These are phyloP conservation scores for Grammomys dolichurus DNA, from an alignment of 2,113 vertebrate species.

Conservation along the genomic window DNA sequence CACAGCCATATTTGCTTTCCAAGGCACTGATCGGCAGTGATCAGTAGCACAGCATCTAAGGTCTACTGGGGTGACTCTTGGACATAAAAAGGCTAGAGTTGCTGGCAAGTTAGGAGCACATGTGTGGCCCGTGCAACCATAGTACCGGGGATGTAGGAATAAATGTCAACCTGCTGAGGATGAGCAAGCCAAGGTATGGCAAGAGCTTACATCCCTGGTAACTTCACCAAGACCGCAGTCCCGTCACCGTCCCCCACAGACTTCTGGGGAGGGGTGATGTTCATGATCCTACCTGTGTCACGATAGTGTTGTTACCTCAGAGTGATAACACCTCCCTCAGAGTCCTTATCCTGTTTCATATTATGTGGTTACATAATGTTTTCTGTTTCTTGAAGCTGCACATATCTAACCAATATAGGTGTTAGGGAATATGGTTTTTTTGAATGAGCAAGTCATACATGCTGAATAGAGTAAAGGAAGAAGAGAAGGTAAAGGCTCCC, in stretches of 20 bases:
- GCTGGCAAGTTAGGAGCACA: background rate
- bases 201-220: background rate
- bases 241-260: background rate
- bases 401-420: background rate
- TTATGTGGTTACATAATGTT: background rate
- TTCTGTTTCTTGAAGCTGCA: background rate
- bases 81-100: background rate
- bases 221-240: background rate
- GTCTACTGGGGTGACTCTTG: background rate
- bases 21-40: background rate
- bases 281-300: background rate
- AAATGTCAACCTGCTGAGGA: background rate
- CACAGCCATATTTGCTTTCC: background rate
- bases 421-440: background rate
- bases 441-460: background rate
- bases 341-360: background rate
- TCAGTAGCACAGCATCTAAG: background rate
- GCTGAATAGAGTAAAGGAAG: background rate
- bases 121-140: background rate
- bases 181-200: background rate
- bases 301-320: background rate
- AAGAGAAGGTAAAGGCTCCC: background rate
- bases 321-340: background rate
- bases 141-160: background rate
- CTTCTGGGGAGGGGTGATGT: background rate